A percentile compares a stretch with the other conserved stretches of the same genome.
Evolutionary conservation across 2,113 vertebrate genomes (phyloP).

Genomic region (Polyodon spathula): DNA sequence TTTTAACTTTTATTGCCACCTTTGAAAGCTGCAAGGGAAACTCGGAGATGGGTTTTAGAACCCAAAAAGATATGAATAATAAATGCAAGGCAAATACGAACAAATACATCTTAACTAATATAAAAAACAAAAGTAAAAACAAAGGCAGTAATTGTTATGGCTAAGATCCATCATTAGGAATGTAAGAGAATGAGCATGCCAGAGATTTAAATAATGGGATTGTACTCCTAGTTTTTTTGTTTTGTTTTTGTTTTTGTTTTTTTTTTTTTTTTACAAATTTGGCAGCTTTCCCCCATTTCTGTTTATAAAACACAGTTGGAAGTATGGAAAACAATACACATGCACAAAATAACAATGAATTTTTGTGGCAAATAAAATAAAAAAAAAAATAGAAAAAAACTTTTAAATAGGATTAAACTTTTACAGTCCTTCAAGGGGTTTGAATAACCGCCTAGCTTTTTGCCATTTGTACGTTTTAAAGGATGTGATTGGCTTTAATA

Average conservation of each 20-base stretch:
- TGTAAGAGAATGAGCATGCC: background rate
- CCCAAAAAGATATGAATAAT: too few relatives aligned
- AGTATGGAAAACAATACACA: background rate
- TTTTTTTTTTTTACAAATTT: background rate
- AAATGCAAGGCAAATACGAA: too few relatives aligned
- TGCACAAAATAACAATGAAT: slow-evolving; percentile 17
- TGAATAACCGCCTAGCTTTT: slow-evolving; percentile 12
- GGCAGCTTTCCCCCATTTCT: background rate
- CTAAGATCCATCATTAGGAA: background rate
- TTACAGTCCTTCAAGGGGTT: slow-evolving; percentile 15
- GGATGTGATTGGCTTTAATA: slow-evolving; percentile 11
- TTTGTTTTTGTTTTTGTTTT: too few relatives aligned
- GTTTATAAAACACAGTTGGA: background rate
- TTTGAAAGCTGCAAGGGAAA: too few relatives aligned
- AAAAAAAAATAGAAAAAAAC: slow-evolving; percentile 12
- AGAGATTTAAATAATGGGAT: background rate
- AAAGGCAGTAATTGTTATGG: background rate
- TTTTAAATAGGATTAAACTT: slow-evolving; percentile 19
- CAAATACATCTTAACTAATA: background rate
- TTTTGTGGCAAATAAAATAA: slow-evolving; percentile 4
- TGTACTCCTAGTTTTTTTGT: background rate
- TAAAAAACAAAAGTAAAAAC: background rate
- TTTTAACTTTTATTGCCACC: too few relatives aligned
- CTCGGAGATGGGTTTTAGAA: too few relatives aligned
- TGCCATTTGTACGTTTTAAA: background rate